A percentile compares a stretch with the other conserved stretches of the same genome.
Conservation (phyloP, 2,113 vertebrate species). For the Cairina moschata region DNA sequence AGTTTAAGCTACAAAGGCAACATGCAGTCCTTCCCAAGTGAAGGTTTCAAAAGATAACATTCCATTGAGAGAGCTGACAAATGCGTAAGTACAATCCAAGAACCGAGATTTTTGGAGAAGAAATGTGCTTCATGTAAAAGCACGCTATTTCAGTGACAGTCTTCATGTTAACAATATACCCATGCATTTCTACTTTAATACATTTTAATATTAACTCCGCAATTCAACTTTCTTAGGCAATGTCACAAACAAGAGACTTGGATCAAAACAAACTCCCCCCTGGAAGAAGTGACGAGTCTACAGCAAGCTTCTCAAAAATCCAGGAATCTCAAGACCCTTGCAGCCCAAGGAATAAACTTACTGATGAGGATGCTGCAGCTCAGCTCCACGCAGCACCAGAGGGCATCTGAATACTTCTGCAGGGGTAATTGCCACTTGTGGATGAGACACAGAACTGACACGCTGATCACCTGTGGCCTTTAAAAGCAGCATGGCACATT, state of each 20-base stretch:
- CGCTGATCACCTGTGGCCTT: neutral
- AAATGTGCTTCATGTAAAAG: neutral
- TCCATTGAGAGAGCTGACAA: neutral
- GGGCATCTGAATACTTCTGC: neutral
- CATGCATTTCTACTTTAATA: neutral
- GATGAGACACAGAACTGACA: neutral
- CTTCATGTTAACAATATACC: neutral
- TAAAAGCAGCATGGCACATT: neutral
- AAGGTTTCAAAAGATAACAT: neutral
- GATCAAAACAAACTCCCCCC: neutral
- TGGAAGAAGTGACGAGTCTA: neutral
- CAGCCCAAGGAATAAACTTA: neutral
- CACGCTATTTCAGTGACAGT: neutral
- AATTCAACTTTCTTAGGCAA: neutral
- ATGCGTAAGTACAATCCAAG: neutral
- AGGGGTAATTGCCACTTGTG: too few species aligned
- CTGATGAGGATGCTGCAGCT: neutral
- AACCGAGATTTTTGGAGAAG: neutral
- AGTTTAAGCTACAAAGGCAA: neutral
- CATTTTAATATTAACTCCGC: neutral
- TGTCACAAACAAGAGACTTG: neutral
- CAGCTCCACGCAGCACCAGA: neutral
- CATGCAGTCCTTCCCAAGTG: neutral
- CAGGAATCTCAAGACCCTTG: neutral
- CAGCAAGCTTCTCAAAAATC: neutral